These are phyloP conservation scores for Manduca sexta DNA, from an alignment of 1,140 invertebrate genomes.

Conservation along the genomic window DNA sequence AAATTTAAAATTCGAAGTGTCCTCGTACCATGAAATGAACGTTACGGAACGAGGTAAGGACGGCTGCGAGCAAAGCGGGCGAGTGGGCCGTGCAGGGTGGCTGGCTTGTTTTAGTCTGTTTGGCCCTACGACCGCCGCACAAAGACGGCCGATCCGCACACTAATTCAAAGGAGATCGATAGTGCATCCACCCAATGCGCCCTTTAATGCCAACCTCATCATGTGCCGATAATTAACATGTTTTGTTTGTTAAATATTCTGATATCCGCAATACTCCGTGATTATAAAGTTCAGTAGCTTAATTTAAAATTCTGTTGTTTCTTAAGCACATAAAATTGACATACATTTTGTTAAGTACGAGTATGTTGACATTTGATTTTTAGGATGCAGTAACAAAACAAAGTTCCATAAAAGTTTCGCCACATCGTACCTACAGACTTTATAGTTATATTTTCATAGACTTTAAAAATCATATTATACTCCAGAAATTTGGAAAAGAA, in stretches of 20 bases:
- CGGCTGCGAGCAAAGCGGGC: conserved; percentile 24
- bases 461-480: too few species aligned
- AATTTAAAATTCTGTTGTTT: too few species aligned
- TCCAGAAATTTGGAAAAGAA: too few species aligned
- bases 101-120: conserved; percentile 69
- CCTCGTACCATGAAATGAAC: conserved; percentile 56
- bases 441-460: too few species aligned
- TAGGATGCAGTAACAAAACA: too few species aligned
- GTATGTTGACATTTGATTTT: too few species aligned
- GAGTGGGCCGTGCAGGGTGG: conserved; percentile 23
- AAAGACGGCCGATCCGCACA: conserved; percentile 70
- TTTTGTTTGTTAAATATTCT: conserved; percentile 22
- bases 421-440: too few species aligned
- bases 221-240: conserved; percentile 44
- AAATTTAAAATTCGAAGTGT: conserved; percentile 43
- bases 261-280: too few species aligned
- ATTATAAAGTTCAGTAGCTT: too few species aligned
- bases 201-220: conserved; percentile 54
- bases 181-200: conserved; percentile 60
- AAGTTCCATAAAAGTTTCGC: too few species aligned
- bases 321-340: too few species aligned
- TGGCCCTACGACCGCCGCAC: conserved; percentile 59
- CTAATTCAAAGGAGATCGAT: conserved; percentile 71
- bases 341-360: too few species aligned
- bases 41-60: conserved; percentile 48